Conservation (phyloP, 2,888 invertebrate genomes). For the Desoria tigrina region DNA sequence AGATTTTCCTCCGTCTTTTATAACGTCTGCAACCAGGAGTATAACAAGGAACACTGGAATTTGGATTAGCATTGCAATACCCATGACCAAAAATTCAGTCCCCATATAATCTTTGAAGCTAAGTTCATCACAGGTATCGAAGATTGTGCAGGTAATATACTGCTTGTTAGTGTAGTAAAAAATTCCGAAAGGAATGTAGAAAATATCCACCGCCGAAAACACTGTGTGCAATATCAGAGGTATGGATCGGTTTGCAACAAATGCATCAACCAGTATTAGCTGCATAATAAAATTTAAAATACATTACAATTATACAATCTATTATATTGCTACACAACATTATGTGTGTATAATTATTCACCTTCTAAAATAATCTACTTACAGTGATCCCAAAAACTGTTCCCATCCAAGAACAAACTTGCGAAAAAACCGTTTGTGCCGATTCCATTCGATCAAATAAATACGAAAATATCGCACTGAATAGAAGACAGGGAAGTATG, state of each 20-base stretch:
- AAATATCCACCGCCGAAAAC: slow-evolving; percentile 73
- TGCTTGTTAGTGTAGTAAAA: slow-evolving; percentile 80
- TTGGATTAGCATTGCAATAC: slow-evolving; percentile 65
- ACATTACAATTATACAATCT: background rate
- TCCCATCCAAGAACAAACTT: slow-evolving; percentile 73
- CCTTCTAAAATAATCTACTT: slow-evolving; percentile 11
- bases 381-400: slow-evolving; percentile 37
- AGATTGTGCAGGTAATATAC: slow-evolving; percentile 70
- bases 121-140: slow-evolving; percentile 65
- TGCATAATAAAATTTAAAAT: slow-evolving; percentile 22
- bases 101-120: slow-evolving; percentile 70
- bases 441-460: slow-evolving; percentile 80
- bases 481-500: slow-evolving; percentile 73
- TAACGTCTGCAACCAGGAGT: slow-evolving; percentile 67
- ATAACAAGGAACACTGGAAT: slow-evolving; percentile 69
- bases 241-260: background rate
- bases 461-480: slow-evolving; percentile 75
- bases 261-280: slow-evolving; percentile 43
- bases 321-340: no score
- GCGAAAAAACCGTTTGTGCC: slow-evolving; percentile 76
- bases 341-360: no score
- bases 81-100: slow-evolving; percentile 69
- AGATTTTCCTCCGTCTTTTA: slow-evolving; percentile 67
- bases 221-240: slow-evolving; percentile 66
- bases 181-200: slow-evolving; percentile 80